These are phyloP conservation scores for Plodia interpunctella DNA, from an alignment of 1,140 invertebrate species.

Conservation along the genomic window DNA sequence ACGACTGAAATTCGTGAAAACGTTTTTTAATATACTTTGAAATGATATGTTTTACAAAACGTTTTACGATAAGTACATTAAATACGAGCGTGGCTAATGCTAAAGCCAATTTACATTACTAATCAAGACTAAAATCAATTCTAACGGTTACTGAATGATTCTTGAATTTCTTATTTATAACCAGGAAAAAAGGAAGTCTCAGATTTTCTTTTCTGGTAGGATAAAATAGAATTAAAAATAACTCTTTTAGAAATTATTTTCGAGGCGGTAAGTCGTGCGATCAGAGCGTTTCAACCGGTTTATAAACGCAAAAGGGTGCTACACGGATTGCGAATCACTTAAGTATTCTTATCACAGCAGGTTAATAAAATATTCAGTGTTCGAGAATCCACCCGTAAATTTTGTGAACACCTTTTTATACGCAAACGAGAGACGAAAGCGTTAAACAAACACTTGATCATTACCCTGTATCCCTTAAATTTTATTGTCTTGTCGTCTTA, in stretches of 20 bases:
- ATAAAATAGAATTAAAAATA: conserved; percentile 26
- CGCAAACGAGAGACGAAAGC: conserved; percentile 7
- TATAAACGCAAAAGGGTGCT: conserved; percentile 41
- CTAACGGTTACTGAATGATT: conserved; percentile 18
- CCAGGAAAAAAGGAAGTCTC: conserved; percentile 17
- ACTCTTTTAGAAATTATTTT: conserved; percentile 27
- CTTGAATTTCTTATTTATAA: conserved; percentile 26
- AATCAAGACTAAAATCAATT: too few species aligned
- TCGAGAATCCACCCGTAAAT: conserved; percentile 22
- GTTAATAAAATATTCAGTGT: conserved; percentile 45
- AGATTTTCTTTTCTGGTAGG: conserved; percentile 20
- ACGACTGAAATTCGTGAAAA: too few species aligned
- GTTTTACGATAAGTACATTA: too few species aligned
- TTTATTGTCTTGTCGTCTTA: conserved; percentile 5
- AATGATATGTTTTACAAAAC: too few species aligned
- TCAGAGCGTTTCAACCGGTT: conserved; percentile 38
- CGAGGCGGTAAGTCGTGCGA: conserved; percentile 31
- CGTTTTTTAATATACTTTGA: too few species aligned
- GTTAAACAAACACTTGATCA: conserved; percentile 15
- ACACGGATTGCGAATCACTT: conserved; percentile 25
- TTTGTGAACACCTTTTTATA: conserved; percentile 18
- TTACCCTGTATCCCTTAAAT: conserved; percentile 11
- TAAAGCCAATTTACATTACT: too few species aligned
- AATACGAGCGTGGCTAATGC: too few species aligned
- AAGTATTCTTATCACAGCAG: conserved; percentile 37